These are phyloP conservation scores for Synanthedon formicaeformis DNA, from an alignment of 2,888 invertebrate species.

Conservation along the genomic window DNA sequence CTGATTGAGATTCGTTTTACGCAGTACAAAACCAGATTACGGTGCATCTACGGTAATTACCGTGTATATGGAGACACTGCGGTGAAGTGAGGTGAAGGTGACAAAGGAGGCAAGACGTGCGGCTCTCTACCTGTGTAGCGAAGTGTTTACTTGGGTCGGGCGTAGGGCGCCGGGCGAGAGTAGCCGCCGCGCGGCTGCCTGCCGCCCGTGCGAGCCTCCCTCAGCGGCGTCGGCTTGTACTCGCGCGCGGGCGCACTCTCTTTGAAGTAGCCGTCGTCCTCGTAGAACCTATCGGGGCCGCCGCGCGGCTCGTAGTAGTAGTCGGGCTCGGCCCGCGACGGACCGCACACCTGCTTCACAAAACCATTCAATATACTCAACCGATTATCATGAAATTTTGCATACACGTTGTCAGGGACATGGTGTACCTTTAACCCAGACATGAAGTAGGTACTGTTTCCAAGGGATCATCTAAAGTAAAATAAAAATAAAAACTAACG, in stretches of 20 bases:
- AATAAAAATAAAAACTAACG: too few species aligned
- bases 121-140: too few species aligned
- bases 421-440: too few species aligned
- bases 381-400: too few species aligned
- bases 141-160: conserved; percentile 42
- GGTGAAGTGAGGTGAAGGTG: neutral
- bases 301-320: conserved; percentile 69
- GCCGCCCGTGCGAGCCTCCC: neutral
- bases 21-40: too few species aligned
- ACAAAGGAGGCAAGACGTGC: neutral
- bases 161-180: conserved; percentile 36
- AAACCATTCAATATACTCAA: too few species aligned
- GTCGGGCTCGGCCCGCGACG: conserved; percentile 76
- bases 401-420: too few species aligned
- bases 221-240: conserved; percentile 20
- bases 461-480: too few species aligned
- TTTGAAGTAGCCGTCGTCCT: conserved; percentile 42
- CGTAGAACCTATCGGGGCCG: conserved; percentile 48
- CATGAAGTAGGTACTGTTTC: too few species aligned
- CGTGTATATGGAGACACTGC: too few species aligned
- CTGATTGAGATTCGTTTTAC: too few species aligned
- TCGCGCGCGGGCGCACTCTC: conserved; percentile 20
- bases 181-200: conserved; percentile 39
- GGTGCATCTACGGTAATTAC: too few species aligned
- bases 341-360: conserved; percentile 30